Evolutionary conservation across 1,140 invertebrate species (phyloP).

Genomic region (Spodoptera frugiperda): DNA sequence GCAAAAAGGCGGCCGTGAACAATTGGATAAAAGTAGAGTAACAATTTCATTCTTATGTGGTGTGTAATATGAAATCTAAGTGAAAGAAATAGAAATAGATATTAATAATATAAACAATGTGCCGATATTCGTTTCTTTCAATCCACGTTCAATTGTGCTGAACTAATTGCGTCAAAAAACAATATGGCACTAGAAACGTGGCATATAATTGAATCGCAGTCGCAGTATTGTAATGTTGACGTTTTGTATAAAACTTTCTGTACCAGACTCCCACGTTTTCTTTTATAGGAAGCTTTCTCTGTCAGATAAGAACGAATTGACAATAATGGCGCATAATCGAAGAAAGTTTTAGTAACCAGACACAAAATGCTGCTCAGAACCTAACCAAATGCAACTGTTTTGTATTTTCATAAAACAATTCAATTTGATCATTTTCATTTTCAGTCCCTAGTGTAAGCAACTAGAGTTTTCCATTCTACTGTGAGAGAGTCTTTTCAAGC

Average conservation of each 20-base stretch:
- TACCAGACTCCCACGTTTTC: conserved; percentile 78
- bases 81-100: conserved; percentile 17
- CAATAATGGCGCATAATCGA: conserved; percentile 63
- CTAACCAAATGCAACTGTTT: not conserved
- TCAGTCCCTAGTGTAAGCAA: too few relatives aligned
- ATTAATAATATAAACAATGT: conserved; percentile 39
- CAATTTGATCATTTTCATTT: too few relatives aligned
- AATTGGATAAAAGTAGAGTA: conserved; percentile 31
- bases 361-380: conserved; percentile 12
- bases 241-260: conserved; percentile 74
- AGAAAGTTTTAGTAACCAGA: conserved; percentile 54
- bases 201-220: conserved; percentile 64
- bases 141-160: conserved; percentile 43
- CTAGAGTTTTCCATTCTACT: too few relatives aligned
- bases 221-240: conserved; percentile 62
- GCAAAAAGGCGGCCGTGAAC: conserved; percentile 15
- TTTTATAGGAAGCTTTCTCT: conserved; percentile 79
- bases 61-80: conserved; percentile 20
- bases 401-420: too few relatives aligned
- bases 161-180: conserved; percentile 56
- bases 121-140: conserved; percentile 41
- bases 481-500: not conserved
- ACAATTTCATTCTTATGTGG: conserved; percentile 10
- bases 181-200: conserved; percentile 70
- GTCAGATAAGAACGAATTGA: conserved; percentile 70